Base-by-base conservation (phyloP, 1,140 invertebrate genomes). In the Ridgeia piscesae region DNA sequence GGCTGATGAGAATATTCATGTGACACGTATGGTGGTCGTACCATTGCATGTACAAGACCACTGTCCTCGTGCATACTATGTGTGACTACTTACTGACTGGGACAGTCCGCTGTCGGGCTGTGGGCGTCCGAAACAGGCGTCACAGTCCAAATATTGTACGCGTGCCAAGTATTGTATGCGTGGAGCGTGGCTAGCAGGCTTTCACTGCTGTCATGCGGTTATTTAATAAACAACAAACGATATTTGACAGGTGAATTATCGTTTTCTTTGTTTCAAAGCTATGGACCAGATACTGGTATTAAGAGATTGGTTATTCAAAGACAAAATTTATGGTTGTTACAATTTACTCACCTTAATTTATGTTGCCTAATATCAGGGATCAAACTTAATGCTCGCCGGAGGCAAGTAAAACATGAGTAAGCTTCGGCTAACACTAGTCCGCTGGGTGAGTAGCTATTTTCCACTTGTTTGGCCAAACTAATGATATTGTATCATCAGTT, bases 201-300 rank as follows among this genome's bases (percentile, higher is more conserved):
- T 77, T 77, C 58, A 77, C 58, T 77, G 58, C 58, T 77, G 58
- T 77, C 17, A 21, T 77, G 58, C 58, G 58, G 58, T 77, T 77
- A 77, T 77, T 77, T 77, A 77, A 77, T 77, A 77, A 77, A 77
- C 58, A 77, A 77, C 58, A 77, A 77, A 77, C 58, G 58, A 77
- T 77, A 31, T 77, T 77, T 31, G 27, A 77, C 58, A 77, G 2
- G 27, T 77, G 58, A 77, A 77, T 77, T 77, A n/a, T n/a, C n/a
- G 58, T 77, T 77, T 77, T 77, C 58, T 77, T 77, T 77, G 14
- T 77, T 6, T 42, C 42, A 11, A 42, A 6, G 42, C 4, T 31
- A 77, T 77, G 58, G 27, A 0, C 58, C 0, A 77, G 6, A 0
- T 77, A 27, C 17, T 27, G 14, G 4, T 31, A 77, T 8, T 77